Evolutionary conservation across 2,888 invertebrate genomes (phyloP).

Genomic region (Artemia sp.): DNA sequence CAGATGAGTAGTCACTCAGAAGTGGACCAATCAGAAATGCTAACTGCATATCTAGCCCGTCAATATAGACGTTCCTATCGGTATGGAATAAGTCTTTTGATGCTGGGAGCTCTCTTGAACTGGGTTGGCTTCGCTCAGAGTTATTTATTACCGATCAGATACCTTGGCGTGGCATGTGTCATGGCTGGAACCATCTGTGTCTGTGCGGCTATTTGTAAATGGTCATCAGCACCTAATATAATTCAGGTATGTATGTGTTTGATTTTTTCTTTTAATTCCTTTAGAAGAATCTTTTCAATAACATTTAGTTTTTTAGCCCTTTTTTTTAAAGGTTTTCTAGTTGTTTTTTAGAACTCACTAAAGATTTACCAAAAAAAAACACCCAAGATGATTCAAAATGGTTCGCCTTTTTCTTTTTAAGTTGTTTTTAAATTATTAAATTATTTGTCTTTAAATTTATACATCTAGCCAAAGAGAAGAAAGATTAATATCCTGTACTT

Average conservation of each 20-base stretch:
- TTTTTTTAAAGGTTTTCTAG: no score
- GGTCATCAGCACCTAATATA: constrained; percentile 36
- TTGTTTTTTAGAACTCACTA: no score
- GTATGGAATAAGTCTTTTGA: constrained; percentile 52
- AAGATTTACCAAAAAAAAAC: no score
- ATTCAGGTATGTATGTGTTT: neutral
- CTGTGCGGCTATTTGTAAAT: constrained; percentile 55
- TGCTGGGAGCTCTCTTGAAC: constrained; percentile 53
- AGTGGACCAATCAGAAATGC: neutral
- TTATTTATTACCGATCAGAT: constrained; percentile 38
- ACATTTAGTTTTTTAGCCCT: no score
- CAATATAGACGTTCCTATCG: constrained; percentile 46
- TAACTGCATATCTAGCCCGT: neutral
- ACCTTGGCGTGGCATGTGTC: constrained; percentile 53
- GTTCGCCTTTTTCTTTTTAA: no score
- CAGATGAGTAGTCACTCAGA: neutral
- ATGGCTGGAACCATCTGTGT: constrained; percentile 53
- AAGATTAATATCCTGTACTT: no score
- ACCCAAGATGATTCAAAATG: no score
- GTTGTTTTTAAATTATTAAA: no score
- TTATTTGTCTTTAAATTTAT: no score
- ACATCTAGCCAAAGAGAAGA: no score
- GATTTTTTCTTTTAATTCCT: no score
- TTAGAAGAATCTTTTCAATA: no score
- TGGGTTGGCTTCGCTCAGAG: constrained; percentile 52